A percentile compares a stretch with the other conserved stretches of the same genome.
Conservation (phyloP, 2,797 vertebrate genomes). For the Anguilla pacifica region DNA sequence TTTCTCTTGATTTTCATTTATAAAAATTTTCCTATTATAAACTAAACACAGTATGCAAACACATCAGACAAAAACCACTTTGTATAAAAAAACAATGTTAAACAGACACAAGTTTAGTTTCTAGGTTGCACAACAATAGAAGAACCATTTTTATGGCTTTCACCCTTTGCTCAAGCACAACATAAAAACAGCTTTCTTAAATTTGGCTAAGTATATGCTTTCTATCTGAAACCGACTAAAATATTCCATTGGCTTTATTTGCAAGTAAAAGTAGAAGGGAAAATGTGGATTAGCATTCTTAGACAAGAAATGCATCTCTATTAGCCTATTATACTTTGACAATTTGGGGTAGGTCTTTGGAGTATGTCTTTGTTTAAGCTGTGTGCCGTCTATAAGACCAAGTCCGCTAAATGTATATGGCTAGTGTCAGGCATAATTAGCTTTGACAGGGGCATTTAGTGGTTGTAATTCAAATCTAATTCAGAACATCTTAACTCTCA, state of each 20-base stretch:
- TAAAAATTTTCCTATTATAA: not conserved
- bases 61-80: not conserved
- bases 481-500: slow-evolving; percentile 99
- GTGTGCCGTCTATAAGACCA: slow-evolving; percentile 77
- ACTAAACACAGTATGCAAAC: not conserved
- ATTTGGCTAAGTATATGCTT: slow-evolving; percentile 19
- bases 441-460: slow-evolving; percentile 99
- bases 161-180: not conserved
- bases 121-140: not conserved
- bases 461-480: slow-evolving; percentile 99
- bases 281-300: slow-evolving; percentile 80
- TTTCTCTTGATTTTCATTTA: not conserved
- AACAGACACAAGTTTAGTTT: not conserved
- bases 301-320: slow-evolving; percentile 83
- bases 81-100: not conserved
- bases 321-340: slow-evolving; percentile 88
- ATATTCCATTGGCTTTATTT: slow-evolving; percentile 76
- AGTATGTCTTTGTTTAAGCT: slow-evolving; percentile 91
- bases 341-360: slow-evolving; percentile 86
- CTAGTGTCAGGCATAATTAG: slow-evolving; percentile 93
- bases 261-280: slow-evolving; percentile 59
- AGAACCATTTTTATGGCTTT: not conserved
- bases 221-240: slow-evolving; percentile 62
- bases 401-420: slow-evolving; percentile 85
- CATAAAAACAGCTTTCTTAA: slow-evolving; percentile 21